Base-by-base conservation (phyloP, 2,888 invertebrate species). In the Lasioglossum oenotherae region DNA sequence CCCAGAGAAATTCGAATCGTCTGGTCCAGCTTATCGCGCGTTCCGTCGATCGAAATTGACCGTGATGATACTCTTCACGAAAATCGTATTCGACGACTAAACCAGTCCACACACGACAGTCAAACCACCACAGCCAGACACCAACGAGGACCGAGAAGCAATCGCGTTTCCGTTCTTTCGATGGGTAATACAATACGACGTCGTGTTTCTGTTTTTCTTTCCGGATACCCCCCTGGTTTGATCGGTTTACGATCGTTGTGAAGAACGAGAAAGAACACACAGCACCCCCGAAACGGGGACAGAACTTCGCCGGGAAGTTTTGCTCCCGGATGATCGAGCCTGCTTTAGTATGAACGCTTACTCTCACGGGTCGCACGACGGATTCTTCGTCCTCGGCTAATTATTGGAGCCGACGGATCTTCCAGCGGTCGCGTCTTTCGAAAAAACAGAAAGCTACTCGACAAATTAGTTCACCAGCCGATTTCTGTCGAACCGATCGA, bases 271-370 rank as follows among this genome's bases (percentile, higher is more conserved):
- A 19, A 57, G 19, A 19, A n/a, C n/a, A n/a, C 12, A 57, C 57
- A 57, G 49, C n/a, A n/a, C 64, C 31, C 53, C 31, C 10, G 41
- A 67, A 44, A 64, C 19, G 31, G 23, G 57, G 74, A 49, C 44
- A 38, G 67, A 75, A 82, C 57, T 71, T 78, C 78, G 75, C 77
- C 31, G 16, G 46, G 53, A 71, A 67, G 73, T 76, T 75, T 78
- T 38, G 46, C 31, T 71, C 71, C 31, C 78, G 27, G 69, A 72
- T 67, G 78, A 87, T 89, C 87, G 80, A 87, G 89, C 87, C 89
- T 91, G 91, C 91, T 92, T 88, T 91, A 91, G 92, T 91, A 92
- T 91, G 93, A 90, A 87, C 88, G 92, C 92, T 92, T 92, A 88
- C 90, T 92, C 90, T 92, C 92, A 88, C 89, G 91, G 84, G 87